Percentiles rank a stretch among this genome's conserved stretches.
These are phyloP conservation scores for Acrocephalus arundinaceus DNA, from an alignment of 2,113 vertebrate species.

Conservation along the genomic window DNA sequence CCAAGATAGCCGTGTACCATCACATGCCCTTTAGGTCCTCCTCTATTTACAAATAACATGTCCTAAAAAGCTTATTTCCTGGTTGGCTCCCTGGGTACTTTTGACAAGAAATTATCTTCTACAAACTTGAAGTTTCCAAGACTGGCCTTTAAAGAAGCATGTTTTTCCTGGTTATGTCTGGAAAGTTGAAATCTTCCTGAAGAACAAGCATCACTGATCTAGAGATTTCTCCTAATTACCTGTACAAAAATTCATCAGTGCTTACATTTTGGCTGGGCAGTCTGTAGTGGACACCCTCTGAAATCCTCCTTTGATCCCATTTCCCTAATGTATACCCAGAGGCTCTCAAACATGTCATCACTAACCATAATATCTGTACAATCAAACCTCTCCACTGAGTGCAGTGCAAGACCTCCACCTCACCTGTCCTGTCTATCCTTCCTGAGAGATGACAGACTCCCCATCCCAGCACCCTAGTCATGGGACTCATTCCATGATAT, in stretches of 20 bases:
- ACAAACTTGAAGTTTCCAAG: not conserved
- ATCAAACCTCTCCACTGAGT: not conserved
- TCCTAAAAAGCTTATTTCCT: not conserved
- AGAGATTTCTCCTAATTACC: not conserved
- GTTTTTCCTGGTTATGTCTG: not conserved
- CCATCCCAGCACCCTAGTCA: not conserved
- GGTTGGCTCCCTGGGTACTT: not conserved
- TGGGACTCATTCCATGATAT: not conserved
- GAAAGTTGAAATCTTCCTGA: not conserved
- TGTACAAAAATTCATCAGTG: not conserved
- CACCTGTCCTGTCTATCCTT: not conserved
- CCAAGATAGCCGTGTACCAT: not conserved
- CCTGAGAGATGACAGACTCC: fast-evolving
- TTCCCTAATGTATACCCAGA: too few relatives aligned
- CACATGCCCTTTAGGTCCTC: not conserved
- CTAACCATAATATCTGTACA: not conserved
- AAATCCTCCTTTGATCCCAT: not conserved
- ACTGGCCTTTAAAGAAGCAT: not conserved
- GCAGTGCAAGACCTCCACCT: not conserved
- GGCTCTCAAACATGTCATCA: not conserved
- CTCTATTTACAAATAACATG: not conserved
- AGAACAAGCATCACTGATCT: not conserved
- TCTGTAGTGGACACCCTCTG: too few relatives aligned
- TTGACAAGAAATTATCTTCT: not conserved
- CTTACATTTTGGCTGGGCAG: not conserved